Percentiles rank a stretch among this genome's conserved stretches.
Evolutionary conservation across 2,888 invertebrate species (phyloP).

Genomic region (Dexiosoma caninum): DNA sequence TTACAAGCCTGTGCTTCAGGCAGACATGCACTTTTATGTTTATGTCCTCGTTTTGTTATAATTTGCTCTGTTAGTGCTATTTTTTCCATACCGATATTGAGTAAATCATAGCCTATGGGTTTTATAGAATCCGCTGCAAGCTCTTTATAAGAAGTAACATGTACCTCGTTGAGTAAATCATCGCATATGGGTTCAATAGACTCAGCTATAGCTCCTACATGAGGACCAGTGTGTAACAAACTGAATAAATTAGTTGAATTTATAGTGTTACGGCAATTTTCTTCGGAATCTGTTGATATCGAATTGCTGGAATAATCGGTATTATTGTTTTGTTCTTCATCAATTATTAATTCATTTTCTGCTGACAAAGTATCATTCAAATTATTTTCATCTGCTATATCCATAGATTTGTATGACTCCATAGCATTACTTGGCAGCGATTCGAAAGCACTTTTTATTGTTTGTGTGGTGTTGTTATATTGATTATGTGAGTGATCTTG

Average conservation of each 20-base stretch:
- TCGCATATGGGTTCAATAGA: conserved; percentile 5
- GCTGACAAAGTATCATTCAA: conserved; percentile 12
- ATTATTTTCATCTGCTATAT: neutral
- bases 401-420: neutral
- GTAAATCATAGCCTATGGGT: conserved; percentile 23
- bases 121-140: too few relatives aligned
- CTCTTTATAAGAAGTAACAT: too few relatives aligned
- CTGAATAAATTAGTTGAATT: conserved; percentile 19
- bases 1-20: conserved; percentile 45
- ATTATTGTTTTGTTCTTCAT: neutral
- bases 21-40: conserved; percentile 56
- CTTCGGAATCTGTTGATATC: neutral
- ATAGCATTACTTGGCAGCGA: neutral
- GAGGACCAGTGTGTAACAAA: conserved; percentile 33
- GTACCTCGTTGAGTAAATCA: too few relatives aligned
- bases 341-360: conserved; percentile 36
- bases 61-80: neutral
- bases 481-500: neutral
- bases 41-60: conserved; percentile 41
- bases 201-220: conserved; percentile 44
- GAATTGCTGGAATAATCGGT: neutral
- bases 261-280: conserved; percentile 12
- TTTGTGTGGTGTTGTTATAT: neutral
- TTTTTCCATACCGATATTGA: neutral
- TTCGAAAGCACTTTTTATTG: neutral